Evolutionary conservation across 2,888 invertebrate species (phyloP), one percentile per base, ranked within the genome.

Genomic region (Scelioninae gen. 2): DNA sequence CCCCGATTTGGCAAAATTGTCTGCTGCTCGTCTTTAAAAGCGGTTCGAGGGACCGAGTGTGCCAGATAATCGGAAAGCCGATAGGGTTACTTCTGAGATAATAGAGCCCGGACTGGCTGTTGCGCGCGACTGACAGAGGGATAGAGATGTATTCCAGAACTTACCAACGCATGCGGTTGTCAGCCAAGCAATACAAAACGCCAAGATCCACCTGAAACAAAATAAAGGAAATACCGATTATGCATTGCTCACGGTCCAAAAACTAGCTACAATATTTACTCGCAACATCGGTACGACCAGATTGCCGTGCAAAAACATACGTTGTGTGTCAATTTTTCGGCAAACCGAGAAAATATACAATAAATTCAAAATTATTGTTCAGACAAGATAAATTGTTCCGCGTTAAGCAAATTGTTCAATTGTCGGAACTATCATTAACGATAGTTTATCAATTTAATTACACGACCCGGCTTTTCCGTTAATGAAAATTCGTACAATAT

Each of bases 131-230:
- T 55, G 46, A 15, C 45, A 45, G 46, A 28, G 46, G 35, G 28
- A 55, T 16, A 25, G 45, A 61, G 55, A 48, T 43, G 57, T 50
- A 67, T 73, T 65, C 52, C 31, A 31, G 11, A 69, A 35, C 28
- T 83, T 76, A 83, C 83, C 82, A 15, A 77, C 79, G 71, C 78
- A 78, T 58, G 80, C 79, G 72, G 76, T 77, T 74, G 79, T 46
- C 69, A 82, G 78, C 79, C 80, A 82, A 75, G 81, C 77, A 50
- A 75, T 78, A 68, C 82, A 72, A 48, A 83, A 71, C 43, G 57
- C 68, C 72, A 77, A 70, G 46, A 77, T 71, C 52, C 79, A 79
- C 77, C 83, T 83, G 82, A 75, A 80, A 60, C 53, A 79, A 75
- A 60, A 60, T 68, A 74, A 68, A 39, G 19, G 18, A 31, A 11